phyloP scores from a whole-genome alignment of 2,797 vertebrate species.

The Mallotus villosus region DNA sequence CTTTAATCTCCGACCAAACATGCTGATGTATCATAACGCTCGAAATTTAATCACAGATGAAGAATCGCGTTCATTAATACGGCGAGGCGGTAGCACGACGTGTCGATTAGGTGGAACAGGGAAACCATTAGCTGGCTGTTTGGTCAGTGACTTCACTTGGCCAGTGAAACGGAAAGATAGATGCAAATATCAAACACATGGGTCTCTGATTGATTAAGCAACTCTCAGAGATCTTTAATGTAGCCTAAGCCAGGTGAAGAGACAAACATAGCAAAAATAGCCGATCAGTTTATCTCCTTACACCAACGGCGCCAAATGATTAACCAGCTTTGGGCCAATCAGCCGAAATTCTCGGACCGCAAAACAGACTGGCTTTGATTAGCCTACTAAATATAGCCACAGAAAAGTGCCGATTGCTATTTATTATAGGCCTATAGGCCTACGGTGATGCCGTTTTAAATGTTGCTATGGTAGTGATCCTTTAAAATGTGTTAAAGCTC shows the following conservation, averaged over 20 bases:
- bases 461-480: no score
- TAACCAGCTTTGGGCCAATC: no score
- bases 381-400: no score
- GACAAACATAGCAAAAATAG: neutral
- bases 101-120: constrained; percentile 27
- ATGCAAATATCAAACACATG: constrained; percentile 8
- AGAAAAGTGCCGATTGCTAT: no score
- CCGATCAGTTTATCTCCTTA: neutral
- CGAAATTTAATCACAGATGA: constrained; percentile 52
- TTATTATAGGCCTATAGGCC: no score
- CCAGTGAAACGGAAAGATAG: constrained; percentile 12
- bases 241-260: neutral
- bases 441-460: no score
- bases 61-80: constrained; percentile 47
- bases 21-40: constrained; percentile 49
- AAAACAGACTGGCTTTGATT: no score
- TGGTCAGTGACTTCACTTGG: constrained; percentile 12
- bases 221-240: neutral
- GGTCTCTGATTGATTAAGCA: constrained; percentile 3
- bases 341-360: no score
- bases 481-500: no score
- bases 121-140: constrained; percentile 22
- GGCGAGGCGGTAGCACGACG: constrained; percentile 21
- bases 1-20: constrained; percentile 32
- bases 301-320: no score